Evolutionary conservation across 2,797 vertebrate species (phyloP).

Genomic region (Gallinago solitaria): DNA sequence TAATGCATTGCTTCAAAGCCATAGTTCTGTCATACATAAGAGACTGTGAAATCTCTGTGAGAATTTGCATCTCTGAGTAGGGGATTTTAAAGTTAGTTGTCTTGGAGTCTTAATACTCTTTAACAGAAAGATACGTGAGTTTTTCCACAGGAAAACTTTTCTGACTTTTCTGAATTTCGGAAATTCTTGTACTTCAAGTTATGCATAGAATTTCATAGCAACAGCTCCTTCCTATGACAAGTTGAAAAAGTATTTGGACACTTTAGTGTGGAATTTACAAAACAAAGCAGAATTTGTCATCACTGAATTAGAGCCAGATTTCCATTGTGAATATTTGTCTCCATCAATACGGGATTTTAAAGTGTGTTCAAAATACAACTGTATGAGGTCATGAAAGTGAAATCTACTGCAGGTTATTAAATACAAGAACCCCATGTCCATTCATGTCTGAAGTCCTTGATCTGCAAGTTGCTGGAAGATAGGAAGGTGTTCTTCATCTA

Average conservation of each 20-base stretch:
- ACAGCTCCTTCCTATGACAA: not conserved
- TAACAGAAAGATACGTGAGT: not conserved
- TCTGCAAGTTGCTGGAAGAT: not conserved
- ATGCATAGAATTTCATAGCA: not conserved
- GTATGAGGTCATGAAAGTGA: not conserved
- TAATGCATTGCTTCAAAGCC: not conserved
- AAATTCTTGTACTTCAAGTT: not conserved
- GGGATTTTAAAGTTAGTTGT: not conserved
- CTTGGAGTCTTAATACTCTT: not conserved
- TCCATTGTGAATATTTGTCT: not conserved
- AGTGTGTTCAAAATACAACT: not conserved
- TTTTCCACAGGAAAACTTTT: not conserved
- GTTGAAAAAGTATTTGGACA: not conserved
- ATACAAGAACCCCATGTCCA: not conserved
- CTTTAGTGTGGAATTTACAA: not conserved
- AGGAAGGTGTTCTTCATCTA: not conserved
- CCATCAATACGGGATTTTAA: not conserved
- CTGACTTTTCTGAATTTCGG: not conserved
- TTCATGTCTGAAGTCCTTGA: not conserved
- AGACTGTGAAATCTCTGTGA: not conserved
- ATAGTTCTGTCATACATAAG: not conserved
- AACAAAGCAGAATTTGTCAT: not conserved
- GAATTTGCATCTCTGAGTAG: not conserved
- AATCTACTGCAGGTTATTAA: not conserved
- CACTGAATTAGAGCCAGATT: not conserved